Evolutionary conservation across 2,797 vertebrate species (phyloP).

Genomic region (Pangasius larnaudii): DNA sequence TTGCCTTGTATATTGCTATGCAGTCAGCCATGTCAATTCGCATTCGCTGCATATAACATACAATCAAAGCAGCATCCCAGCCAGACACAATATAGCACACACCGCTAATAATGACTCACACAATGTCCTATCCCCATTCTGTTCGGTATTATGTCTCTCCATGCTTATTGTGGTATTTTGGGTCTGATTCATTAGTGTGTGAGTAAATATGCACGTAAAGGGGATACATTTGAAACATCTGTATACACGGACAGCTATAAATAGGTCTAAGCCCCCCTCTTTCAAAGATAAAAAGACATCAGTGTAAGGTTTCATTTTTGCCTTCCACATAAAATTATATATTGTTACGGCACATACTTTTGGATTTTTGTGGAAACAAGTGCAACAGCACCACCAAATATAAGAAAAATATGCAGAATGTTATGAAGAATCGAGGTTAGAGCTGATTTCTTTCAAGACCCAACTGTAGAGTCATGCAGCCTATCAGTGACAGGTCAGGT

Average conservation of each 20-base stretch:
- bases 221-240: neutral
- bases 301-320: neutral
- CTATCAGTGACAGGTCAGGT: too few species aligned
- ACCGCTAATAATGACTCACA: slow-evolving; percentile 54
- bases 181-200: slow-evolving; percentile 23
- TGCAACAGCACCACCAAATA: neutral
- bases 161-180: slow-evolving; percentile 28
- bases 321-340: neutral
- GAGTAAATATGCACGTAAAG: slow-evolving; percentile 17
- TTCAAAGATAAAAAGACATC: neutral
- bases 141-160: slow-evolving; percentile 32
- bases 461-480: neutral
- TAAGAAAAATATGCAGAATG: neutral
- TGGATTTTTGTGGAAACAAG: neutral
- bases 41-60: slow-evolving; percentile 59
- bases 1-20: slow-evolving; percentile 61
- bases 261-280: neutral
- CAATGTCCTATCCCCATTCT: slow-evolving; percentile 44
- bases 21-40: slow-evolving; percentile 61
- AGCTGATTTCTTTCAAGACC: neutral
- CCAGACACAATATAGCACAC: slow-evolving; percentile 50
- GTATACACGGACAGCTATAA: neutral
- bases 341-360: neutral
- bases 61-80: slow-evolving; percentile 54
- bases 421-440: neutral